These are phyloP conservation scores for Danionella cerebrum DNA, from an alignment of 2,113 vertebrate genomes.

Conservation along the genomic window DNA sequence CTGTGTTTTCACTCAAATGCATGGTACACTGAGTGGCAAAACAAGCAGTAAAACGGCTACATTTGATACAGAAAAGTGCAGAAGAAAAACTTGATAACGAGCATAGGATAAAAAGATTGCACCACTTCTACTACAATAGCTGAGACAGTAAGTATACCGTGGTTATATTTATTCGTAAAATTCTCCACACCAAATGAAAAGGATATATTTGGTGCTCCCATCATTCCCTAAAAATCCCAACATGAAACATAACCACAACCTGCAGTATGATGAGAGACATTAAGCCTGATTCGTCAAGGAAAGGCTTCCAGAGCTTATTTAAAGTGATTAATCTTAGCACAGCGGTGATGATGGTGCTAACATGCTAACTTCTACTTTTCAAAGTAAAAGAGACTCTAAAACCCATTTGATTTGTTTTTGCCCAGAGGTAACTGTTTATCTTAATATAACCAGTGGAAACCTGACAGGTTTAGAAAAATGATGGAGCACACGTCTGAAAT, in stretches of 20 bases:
- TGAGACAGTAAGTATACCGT: too few species aligned
- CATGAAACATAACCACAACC: background rate
- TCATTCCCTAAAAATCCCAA: conserved; percentile 6
- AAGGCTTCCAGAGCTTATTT: conserved; percentile 46
- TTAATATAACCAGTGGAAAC: background rate
- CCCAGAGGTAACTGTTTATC: too few species aligned
- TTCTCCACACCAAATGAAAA: background rate
- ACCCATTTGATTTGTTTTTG: too few species aligned
- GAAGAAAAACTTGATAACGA: too few species aligned
- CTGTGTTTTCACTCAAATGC: too few species aligned
- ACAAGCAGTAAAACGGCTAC: too few species aligned
- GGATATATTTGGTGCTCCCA: background rate
- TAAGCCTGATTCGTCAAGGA: conserved; percentile 44
- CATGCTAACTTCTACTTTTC: conserved; percentile 15
- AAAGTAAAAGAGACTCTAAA: too few species aligned
- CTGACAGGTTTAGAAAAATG: background rate
- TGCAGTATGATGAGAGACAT: conserved; percentile 32
- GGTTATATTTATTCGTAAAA: too few species aligned
- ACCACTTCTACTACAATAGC: too few species aligned
- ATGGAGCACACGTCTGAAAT: background rate
- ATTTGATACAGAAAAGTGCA: too few species aligned
- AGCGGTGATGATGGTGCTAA: conserved; percentile 31
- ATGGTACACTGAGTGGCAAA: too few species aligned
- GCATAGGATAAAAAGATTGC: too few species aligned
- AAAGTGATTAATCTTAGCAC: conserved; percentile 51